A percentile compares a stretch with the other conserved stretches of the same genome.
Evolutionary conservation across 2,888 invertebrate species (phyloP).

Genomic region (Amphipyra tragopoginis): DNA sequence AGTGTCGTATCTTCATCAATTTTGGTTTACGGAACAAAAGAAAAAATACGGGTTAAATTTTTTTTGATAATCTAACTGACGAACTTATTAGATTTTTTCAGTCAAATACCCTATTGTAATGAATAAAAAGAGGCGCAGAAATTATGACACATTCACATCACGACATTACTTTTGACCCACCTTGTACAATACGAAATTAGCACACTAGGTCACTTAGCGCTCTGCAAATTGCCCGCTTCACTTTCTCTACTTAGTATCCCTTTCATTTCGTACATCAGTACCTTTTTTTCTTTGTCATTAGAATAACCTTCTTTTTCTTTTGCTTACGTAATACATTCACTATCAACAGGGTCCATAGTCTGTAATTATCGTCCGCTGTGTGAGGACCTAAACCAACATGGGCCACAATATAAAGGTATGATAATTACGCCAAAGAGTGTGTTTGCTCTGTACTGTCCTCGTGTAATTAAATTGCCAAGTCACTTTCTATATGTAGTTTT

Average conservation of each 20-base stretch:
- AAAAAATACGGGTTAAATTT: too few species aligned
- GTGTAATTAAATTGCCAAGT: conserved; percentile 43
- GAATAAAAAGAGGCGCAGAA: too few species aligned
- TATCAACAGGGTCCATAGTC: conserved; percentile 29
- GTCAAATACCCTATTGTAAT: too few species aligned
- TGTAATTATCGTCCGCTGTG: conserved; percentile 32
- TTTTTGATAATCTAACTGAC: too few species aligned
- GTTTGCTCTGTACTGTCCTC: conserved; percentile 20
- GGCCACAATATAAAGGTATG: conserved; percentile 33
- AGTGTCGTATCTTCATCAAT: too few species aligned
- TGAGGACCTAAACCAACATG: conserved; percentile 49
- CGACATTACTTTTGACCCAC: too few species aligned
- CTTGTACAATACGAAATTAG: too few species aligned
- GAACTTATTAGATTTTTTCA: too few species aligned
- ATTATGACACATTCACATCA: too few species aligned
- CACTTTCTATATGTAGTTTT: conserved; percentile 15
- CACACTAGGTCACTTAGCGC: too few species aligned
- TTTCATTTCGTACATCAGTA: background rate
- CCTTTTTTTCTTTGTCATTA: conserved; percentile 4
- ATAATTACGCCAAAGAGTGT: conserved; percentile 31
- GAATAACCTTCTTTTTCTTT: background rate
- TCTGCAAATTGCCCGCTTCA: too few species aligned
- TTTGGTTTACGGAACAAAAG: too few species aligned
- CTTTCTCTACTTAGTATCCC: background rate
- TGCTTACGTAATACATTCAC: conserved; percentile 16